These are phyloP conservation scores for Dendrolimus pini DNA, from an alignment of 2,888 invertebrate genomes.

Conservation along the genomic window DNA sequence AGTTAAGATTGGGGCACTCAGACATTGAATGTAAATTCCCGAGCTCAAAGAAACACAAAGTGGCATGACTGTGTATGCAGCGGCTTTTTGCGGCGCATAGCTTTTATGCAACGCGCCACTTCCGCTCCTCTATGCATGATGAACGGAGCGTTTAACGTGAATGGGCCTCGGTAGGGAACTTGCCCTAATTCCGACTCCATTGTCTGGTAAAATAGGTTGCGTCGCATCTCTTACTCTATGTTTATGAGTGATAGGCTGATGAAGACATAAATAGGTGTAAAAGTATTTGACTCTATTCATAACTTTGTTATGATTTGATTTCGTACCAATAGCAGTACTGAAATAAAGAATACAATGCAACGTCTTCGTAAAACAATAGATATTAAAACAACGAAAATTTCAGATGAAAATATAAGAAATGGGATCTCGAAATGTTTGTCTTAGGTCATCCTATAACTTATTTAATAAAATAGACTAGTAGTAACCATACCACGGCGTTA, in stretches of 20 bases:
- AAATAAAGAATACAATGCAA: too few species aligned
- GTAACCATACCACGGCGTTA: too few species aligned
- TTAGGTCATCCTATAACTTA: too few species aligned
- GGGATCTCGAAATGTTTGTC: too few species aligned
- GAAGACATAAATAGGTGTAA: background rate
- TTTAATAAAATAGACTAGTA: too few species aligned
- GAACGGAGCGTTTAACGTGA: conserved; percentile 10
- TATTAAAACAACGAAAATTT: too few species aligned
- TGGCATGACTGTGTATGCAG: conserved; percentile 28
- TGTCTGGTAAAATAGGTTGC: background rate
- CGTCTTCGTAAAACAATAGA: too few species aligned
- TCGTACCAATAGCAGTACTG: too few species aligned
- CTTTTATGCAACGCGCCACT: conserved; percentile 36
- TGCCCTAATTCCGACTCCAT: conserved; percentile 12
- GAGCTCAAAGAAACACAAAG: conserved; percentile 16
- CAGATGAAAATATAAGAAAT: too few species aligned
- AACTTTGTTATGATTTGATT: too few species aligned
- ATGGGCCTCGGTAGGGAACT: conserved; percentile 9
- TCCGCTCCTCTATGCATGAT: conserved; percentile 19
- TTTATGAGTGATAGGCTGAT: background rate
- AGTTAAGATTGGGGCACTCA: too few species aligned
- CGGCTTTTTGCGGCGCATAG: conserved; percentile 27
- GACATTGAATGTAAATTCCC: background rate
- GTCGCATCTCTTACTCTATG: background rate
- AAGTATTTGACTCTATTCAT: too few species aligned